These are phyloP conservation scores for Muraenolepis orangiensis DNA, from an alignment of 2,797 vertebrate genomes.

Conservation along the genomic window DNA sequence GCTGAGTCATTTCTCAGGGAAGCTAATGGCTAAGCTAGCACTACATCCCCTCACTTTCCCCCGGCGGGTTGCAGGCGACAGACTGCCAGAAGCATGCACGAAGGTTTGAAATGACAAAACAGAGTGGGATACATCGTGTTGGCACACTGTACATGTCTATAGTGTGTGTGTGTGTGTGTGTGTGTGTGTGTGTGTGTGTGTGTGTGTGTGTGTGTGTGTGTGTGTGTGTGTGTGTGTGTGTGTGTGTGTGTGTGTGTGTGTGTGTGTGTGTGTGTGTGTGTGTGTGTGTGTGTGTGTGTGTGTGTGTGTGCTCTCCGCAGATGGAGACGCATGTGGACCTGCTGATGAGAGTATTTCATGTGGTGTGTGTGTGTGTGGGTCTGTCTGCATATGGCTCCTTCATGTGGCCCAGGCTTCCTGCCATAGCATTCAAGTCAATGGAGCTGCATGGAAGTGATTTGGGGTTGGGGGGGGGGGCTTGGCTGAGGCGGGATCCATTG, in stretches of 20 bases:
- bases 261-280: neutral
- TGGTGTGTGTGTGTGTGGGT: conserved; percentile 45
- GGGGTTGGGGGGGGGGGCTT: conserved; percentile 32
- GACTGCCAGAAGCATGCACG: conserved; percentile 41
- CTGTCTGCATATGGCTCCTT: conserved; percentile 27
- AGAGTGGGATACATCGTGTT: conserved; percentile 39
- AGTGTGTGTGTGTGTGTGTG: conserved; percentile 33
- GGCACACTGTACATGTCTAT: conserved; percentile 36
- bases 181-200: conserved; percentile 30
- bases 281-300: conserved; percentile 38
- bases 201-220: neutral
- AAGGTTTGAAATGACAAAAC: conserved; percentile 35
- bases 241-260: neutral
- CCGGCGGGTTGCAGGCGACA: too few relatives aligned
- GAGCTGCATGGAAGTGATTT: conserved; percentile 70
- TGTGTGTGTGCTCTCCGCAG: conserved; percentile 38
- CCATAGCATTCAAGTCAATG: conserved; percentile 36
- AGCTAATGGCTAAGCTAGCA: neutral
- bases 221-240: neutral
- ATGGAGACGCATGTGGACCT: conserved; percentile 42
- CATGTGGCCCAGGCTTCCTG: conserved; percentile 56
- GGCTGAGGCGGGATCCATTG: conserved; percentile 66
- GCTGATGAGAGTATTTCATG: conserved; percentile 56
- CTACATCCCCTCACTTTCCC: neutral
- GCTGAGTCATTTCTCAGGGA: too few relatives aligned